Conservation (phyloP, 2,888 invertebrate genomes). For the Diarsia mendica region DNA sequence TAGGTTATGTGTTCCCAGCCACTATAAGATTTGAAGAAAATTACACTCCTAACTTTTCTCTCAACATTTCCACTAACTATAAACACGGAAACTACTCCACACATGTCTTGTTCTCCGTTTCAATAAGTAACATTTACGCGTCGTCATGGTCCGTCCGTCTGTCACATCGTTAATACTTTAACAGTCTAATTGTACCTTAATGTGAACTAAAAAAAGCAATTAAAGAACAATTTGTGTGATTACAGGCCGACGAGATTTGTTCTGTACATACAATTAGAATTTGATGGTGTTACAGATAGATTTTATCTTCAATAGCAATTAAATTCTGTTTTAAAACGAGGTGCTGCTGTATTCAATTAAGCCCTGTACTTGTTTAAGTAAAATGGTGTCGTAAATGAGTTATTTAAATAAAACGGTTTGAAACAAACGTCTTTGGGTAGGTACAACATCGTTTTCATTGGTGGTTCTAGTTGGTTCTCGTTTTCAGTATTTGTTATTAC, state of each 20-base stretch:
- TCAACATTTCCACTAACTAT: neutral
- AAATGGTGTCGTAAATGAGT: neutral
- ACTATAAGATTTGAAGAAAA: too few species aligned
- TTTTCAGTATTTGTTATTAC: neutral
- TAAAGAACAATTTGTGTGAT: constrained; percentile 76
- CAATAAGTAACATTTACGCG: constrained; percentile 67
- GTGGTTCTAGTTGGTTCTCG: neutral
- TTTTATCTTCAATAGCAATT: constrained; percentile 22
- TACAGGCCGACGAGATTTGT: constrained; percentile 58
- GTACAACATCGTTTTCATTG: neutral
- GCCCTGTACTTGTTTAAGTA: neutral
- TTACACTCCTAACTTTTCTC: neutral
- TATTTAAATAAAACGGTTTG: neutral
- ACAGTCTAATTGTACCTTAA: constrained; percentile 72
- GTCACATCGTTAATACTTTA: constrained; percentile 78
- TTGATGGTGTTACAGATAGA: constrained; percentile 41
- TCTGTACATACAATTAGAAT: constrained; percentile 50
- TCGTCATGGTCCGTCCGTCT: constrained; percentile 71
- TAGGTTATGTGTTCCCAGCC: too few species aligned
- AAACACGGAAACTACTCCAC: constrained; percentile 31
- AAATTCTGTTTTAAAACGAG: constrained; percentile 25
- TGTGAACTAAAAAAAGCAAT: constrained; percentile 73
- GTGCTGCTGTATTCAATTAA: constrained; percentile 31
- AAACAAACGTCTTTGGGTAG: neutral
- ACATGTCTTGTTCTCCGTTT: constrained; percentile 47